Conservation (phyloP, 1,140 invertebrate genomes). For the Zaprionus inermis region DNA sequence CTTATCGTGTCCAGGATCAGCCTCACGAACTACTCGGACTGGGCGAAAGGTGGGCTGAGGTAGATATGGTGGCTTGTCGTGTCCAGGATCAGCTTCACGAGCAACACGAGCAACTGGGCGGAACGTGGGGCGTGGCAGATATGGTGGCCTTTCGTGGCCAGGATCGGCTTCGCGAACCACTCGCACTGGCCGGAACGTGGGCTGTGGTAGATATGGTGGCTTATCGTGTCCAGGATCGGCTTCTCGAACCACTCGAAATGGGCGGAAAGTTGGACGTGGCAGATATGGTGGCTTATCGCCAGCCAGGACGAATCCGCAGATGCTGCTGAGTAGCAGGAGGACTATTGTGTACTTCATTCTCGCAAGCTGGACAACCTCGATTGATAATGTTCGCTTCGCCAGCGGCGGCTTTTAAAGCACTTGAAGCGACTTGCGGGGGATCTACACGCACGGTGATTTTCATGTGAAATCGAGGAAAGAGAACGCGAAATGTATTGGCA, state of each 20-base stretch:
- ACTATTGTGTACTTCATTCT: conserved; percentile 36
- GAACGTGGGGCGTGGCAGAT: conserved; percentile 15
- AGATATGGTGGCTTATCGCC: conserved; percentile 22
- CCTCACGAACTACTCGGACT: neutral
- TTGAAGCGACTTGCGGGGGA: neutral
- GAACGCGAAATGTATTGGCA: neutral
- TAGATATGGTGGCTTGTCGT: conserved; percentile 19
- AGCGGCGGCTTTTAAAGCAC: conserved; percentile 13
- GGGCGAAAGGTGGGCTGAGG: conserved; percentile 3
- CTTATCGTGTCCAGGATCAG: conserved; percentile 12
- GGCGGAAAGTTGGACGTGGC: conserved; percentile 14
- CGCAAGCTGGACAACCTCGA: conserved; percentile 8
- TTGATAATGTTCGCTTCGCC: conserved; percentile 21
- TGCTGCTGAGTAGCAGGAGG: conserved; percentile 13
- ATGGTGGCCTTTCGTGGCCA: neutral
- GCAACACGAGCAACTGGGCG: neutral
- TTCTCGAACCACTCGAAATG: conserved; percentile 4
- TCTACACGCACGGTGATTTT: conserved; percentile 16
- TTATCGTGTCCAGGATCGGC: neutral
- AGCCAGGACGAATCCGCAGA: conserved; percentile 11
- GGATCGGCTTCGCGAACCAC: conserved; percentile 20
- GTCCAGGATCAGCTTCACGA: conserved; percentile 15
- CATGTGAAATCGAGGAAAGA: neutral
- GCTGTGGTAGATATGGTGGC: conserved; percentile 13
- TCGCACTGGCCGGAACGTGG: conserved; percentile 8